These are phyloP conservation scores for Dicaeum eximium DNA, from an alignment of 2,113 vertebrate species.

Conservation along the genomic window DNA sequence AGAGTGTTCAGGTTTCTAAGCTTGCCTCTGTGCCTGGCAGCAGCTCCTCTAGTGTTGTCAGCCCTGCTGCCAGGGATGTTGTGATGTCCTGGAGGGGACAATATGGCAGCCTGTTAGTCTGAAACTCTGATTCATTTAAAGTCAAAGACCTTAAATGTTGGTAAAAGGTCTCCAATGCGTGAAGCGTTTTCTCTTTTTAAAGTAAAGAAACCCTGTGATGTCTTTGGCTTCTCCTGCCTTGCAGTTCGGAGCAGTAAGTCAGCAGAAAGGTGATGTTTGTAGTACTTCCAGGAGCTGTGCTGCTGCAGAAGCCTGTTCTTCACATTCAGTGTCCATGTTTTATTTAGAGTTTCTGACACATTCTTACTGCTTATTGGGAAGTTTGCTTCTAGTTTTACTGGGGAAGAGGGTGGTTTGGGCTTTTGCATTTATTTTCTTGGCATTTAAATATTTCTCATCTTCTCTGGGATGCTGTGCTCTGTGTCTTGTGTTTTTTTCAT, in stretches of 20 bases:
- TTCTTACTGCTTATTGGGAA: not conserved
- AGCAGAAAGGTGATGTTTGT: not conserved
- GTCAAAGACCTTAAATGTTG: not conserved
- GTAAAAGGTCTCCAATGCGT: not conserved
- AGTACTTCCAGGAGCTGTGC: not conserved
- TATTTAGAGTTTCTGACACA: not conserved
- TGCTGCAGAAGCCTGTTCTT: not conserved
- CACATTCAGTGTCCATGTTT: not conserved
- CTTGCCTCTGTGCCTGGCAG: not conserved
- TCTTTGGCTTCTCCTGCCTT: fast-evolving
- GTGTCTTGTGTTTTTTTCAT: not conserved
- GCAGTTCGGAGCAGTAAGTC: not conserved
- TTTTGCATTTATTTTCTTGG: not conserved
- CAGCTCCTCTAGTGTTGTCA: not conserved
- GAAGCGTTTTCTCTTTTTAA: not conserved
- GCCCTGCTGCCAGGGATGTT: not conserved
- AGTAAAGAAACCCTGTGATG: not conserved
- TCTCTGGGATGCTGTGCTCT: not conserved
- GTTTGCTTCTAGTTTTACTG: not conserved
- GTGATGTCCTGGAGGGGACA: slow-evolving; percentile 9
- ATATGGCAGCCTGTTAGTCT: not conserved
- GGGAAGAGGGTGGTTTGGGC: not conserved
- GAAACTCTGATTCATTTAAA: not conserved
- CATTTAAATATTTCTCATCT: not conserved
- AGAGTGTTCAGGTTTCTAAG: not conserved